A percentile compares a stretch with the other conserved stretches of the same genome.
Evolutionary conservation across 2,888 invertebrate genomes (phyloP).

Genomic region (Cephus nigrinus): DNA sequence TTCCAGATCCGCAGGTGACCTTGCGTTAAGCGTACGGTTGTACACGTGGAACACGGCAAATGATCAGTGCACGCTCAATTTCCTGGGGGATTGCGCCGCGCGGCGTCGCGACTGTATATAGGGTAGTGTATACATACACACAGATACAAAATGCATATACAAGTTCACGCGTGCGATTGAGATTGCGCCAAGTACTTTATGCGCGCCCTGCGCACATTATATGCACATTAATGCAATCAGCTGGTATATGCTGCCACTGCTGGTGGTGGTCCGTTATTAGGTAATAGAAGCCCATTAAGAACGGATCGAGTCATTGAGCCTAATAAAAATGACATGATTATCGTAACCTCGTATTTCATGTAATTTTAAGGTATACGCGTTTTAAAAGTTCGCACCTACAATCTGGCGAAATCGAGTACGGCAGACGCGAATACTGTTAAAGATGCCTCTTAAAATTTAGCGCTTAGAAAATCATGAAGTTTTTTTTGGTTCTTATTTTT

Average conservation of each 20-base stretch:
- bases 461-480: not conserved
- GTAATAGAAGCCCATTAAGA: conserved; percentile 15
- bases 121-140: not conserved
- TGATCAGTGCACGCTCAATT: not conserved
- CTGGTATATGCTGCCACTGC: not conserved
- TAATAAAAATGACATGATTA: conserved; percentile 62
- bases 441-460: not conserved
- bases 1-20: not conserved
- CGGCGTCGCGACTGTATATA: not conserved
- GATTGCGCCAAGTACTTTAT: not conserved
- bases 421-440: not conserved
- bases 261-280: conserved; percentile 7
- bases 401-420: not conserved
- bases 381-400: not conserved
- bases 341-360: conserved; percentile 25
- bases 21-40: not conserved
- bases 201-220: not conserved
- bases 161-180: not conserved
- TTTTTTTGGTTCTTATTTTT: not conserved
- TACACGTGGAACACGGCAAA: not conserved
- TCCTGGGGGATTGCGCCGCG: not conserved
- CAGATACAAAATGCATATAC: not conserved
- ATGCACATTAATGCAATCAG: not conserved
- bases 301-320: conserved; percentile 38
- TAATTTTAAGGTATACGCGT: not conserved